Evolutionary conservation across 1,140 invertebrate genomes (phyloP).

Genomic region (Cyphomyrmex costatus): DNA sequence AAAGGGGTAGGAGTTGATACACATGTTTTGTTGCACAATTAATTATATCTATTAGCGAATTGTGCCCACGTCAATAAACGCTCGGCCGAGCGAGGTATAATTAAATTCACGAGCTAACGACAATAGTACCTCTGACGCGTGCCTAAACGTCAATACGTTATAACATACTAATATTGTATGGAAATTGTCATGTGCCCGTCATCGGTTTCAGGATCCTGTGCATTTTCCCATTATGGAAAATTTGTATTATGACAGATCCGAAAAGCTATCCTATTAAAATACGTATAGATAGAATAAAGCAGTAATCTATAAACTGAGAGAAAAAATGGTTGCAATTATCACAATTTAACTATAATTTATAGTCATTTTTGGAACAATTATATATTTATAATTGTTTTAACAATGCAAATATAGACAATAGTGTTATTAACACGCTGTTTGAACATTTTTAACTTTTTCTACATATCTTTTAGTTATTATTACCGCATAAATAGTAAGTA

Average conservation of each 20-base stretch:
- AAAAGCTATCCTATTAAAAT: too few species aligned
- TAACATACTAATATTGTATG: conserved; percentile 49
- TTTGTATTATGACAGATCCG: conserved; percentile 3
- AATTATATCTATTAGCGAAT: conserved; percentile 74
- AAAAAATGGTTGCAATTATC: too few species aligned
- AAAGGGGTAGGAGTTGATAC: conserved; percentile 41
- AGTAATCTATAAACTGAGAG: too few species aligned
- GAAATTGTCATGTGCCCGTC: conserved; percentile 58
- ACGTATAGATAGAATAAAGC: too few species aligned
- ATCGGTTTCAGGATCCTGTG: conserved; percentile 29
- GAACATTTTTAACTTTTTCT: too few species aligned
- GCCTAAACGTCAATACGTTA: conserved; percentile 64
- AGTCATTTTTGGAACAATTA: too few species aligned
- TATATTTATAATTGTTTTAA: too few species aligned
- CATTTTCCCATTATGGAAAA: neutral
- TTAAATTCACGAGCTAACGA: conserved; percentile 70
- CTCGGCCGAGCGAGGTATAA: conserved; percentile 53
- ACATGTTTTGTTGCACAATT: conserved; percentile 72
- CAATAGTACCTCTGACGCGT: conserved; percentile 66
- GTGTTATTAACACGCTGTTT: too few species aligned
- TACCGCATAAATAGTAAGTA: too few species aligned
- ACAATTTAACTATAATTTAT: too few species aligned
- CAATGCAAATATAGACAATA: too few species aligned
- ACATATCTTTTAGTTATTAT: too few species aligned
- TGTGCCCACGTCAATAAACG: conserved; percentile 67